Conservation (phyloP, 2,113 vertebrate genomes). For the Corydoras sp. region DNA sequence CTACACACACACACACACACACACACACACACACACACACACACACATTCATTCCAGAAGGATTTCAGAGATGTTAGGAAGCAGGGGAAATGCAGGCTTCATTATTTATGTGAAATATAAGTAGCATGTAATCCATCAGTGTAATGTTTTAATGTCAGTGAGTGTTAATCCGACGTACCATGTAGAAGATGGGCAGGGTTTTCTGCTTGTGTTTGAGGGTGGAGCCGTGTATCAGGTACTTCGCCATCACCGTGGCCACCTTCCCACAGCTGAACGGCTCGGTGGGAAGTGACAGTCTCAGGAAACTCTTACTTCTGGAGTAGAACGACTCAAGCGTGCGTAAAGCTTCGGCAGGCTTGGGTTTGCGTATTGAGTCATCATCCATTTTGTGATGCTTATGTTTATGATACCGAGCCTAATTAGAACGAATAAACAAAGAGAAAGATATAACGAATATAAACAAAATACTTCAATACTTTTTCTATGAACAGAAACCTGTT, state of each 20-base stretch:
- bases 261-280: conserved; percentile 46
- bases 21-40: not conserved
- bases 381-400: fast-evolving
- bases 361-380: not conserved
- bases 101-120: too few relatives aligned
- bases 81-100: too few relatives aligned
- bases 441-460: not conserved
- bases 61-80: too few relatives aligned
- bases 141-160: not conserved
- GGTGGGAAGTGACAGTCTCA: conserved; percentile 49
- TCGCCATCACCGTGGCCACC: conserved; percentile 34
- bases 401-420: conserved; percentile 40
- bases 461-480: not conserved
- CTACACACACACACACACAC: conserved; percentile 38
- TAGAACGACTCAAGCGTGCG: conserved; percentile 38
- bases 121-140: not conserved
- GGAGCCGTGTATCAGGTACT: conserved; percentile 58
- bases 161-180: conserved; percentile 46
- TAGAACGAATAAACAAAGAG: conserved; percentile 1
- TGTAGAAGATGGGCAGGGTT: conserved; percentile 52
- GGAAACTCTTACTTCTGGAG: conserved; percentile 62
- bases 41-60: not conserved
- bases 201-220: conserved; percentile 46
- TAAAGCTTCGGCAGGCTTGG: conserved; percentile 27
- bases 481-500: too few relatives aligned